Base-by-base conservation (phyloP, 1,140 invertebrate species). In the Nixonia krombeini region DNA sequence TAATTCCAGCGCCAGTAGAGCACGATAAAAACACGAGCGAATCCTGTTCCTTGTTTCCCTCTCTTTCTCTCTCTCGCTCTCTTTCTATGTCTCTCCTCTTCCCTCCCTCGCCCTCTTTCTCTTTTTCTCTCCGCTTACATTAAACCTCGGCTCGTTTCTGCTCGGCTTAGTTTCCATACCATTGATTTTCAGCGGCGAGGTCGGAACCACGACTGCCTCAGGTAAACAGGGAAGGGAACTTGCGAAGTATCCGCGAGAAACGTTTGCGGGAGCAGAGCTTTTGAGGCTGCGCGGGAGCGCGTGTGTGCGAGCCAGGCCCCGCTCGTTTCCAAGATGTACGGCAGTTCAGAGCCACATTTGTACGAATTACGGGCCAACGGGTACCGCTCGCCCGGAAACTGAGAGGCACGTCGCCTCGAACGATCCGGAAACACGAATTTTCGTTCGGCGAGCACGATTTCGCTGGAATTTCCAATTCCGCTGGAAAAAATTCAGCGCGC, bases 151-250 rank as follows among this genome's bases (percentile, higher is more conserved):
- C 47, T 64, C 59, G 63, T 64, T 72, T 72, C 75, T 70, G 58
- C 78, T 74, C 70, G 52, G 68, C 70, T 78, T 74, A 66, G 59
- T 78, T 80, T 80, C 79, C 79, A 67, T 79, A 46, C 75, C 78
- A 81, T 81, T 80, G 76, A 75, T 75, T 75, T 42, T 53, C 50
- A 47, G 49, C 47, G 49, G 29, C 63, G 57, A 71, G 66, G 61
- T 67, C 57, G 51, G 51, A 45, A 66, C 42, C 55, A n/a, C 42
- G 2, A 13, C 26, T 23, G 50, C 64, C 56, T 76, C 76, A 80
- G 75, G 79, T 78, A 80, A 81, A 80, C 74, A 79, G 76, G 70
- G 63, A 72, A 70, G 50, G 70, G 74, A 80, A 79, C 77, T 80
- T 73, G 78, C 72, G 78, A 80, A 81, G 76, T 79, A 78, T 79